Evolutionary conservation across 23 tunicate species (phyloP), one percentile per base, ranked within the genome.

Genomic region (Halocynthia roretzi): DNA sequence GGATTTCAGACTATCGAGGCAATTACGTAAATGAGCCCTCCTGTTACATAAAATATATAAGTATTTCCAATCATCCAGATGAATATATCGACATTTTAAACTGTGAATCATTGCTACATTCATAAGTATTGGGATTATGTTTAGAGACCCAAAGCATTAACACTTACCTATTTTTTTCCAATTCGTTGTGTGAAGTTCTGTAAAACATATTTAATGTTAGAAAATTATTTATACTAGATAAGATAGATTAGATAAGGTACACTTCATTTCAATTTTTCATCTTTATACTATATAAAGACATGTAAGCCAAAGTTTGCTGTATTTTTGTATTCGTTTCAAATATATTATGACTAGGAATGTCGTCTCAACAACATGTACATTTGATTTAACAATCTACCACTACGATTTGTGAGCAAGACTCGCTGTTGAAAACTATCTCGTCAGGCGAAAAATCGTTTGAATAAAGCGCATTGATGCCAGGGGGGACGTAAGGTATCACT

Each of bases 161-260:
- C 23, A 56, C 88, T 67, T 53, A 91, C 97, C 97, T 71, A 63
- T 85, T 91, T 68, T 91, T 91, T 67, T 91, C 97, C 50, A 91
- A 67, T 72, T 91, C 97, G 80, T 91, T 91, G 83, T 91, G 97
- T n/a, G 97, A 85, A 8, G 97, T 91, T 58, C 97, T 88, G 84
- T 8, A 88, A 78, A 63, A 62, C 56, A 58, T 68, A 72, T 8
- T 71, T 57, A 15, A 61, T 53, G 49, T 44, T 20, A 50, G 40
- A 12, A 71, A 12, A 15, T 50, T 1, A 71, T 0, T 53, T 53
- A 11, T 11, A 54, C 7, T 2, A 4, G 17, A 19, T 65, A 9
- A 65, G 31, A 65, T 20, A 10, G 22, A 48, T 10, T 65, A 10
- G 31, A 15, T 65, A 20, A 48, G 48, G 31, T 9, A 65, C 31